Evolutionary conservation across 1,140 invertebrate genomes (phyloP).

Genomic region (Nixonia krombeini): DNA sequence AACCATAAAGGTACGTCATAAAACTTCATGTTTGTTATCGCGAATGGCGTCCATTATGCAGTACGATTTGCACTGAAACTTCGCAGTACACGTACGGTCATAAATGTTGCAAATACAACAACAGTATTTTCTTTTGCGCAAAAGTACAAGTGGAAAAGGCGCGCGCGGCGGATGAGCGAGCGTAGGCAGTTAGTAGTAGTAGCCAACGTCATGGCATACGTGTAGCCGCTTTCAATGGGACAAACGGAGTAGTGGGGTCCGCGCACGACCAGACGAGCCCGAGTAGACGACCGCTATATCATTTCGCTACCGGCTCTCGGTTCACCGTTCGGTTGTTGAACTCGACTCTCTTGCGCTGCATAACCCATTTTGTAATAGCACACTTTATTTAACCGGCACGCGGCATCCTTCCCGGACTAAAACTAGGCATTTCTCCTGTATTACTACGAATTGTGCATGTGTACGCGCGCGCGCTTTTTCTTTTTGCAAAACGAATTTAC

Average conservation of each 20-base stretch:
- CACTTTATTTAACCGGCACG: conserved; percentile 65
- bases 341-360: conserved; percentile 66
- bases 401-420: conserved; percentile 50
- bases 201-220: conserved; percentile 59
- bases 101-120: too few species aligned
- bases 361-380: conserved; percentile 72
- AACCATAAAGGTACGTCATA: too few species aligned
- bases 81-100: too few species aligned
- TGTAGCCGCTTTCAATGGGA: conserved; percentile 64
- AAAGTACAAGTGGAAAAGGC: conserved; percentile 67
- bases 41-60: too few species aligned
- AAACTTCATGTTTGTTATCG: too few species aligned
- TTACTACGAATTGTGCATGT: too few species aligned
- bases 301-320: conserved; percentile 65
- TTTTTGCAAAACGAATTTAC: too few species aligned
- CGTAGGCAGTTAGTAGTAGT: conserved; percentile 48
- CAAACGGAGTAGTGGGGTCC: conserved; percentile 51
- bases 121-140: conserved; percentile 42
- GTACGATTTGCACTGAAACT: too few species aligned
- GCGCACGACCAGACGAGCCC: conserved; percentile 51
- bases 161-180: conserved; percentile 42
- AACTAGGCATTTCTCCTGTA: too few species aligned
- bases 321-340: conserved; percentile 66
- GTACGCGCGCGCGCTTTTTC: too few species aligned
- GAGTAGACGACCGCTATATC: conserved; percentile 61